Evolutionary conservation across 2,113 vertebrate genomes (phyloP).

Genomic region (Tachysurus vachellii): DNA sequence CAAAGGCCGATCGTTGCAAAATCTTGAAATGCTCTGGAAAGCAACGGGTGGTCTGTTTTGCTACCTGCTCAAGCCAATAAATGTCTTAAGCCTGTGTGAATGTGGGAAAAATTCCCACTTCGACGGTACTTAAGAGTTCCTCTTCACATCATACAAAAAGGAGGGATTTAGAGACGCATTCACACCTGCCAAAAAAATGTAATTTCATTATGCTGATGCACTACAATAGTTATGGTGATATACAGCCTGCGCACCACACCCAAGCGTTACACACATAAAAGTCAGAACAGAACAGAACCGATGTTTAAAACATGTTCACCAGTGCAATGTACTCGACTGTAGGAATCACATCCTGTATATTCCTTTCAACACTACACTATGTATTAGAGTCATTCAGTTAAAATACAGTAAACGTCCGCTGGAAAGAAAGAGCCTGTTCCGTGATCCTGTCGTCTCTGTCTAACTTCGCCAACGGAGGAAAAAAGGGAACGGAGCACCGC

Average conservation of each 20-base stretch:
- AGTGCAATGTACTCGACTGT: constrained; percentile 25
- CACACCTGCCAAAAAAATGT: constrained; percentile 51
- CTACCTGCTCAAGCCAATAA: constrained; percentile 26
- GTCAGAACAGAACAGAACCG: constrained; percentile 72
- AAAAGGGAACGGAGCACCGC: constrained; percentile 58
- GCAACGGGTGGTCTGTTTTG: constrained; percentile 39
- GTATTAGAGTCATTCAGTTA: constrained; percentile 43
- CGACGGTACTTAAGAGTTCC: not conserved
- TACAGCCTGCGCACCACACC: constrained; percentile 51
- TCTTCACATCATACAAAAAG: constrained; percentile 27
- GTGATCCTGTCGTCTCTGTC: constrained; percentile 40
- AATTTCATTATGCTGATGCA: constrained; percentile 45
- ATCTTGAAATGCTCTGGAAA: not conserved
- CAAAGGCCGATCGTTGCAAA: not conserved
- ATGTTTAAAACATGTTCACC: constrained; percentile 58
- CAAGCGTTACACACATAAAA: constrained; percentile 49
- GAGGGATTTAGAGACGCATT: constrained; percentile 53
- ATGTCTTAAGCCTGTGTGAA: not conserved
- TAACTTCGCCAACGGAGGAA: constrained; percentile 51
- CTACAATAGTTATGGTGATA: constrained; percentile 11
- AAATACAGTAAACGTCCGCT: constrained; percentile 28
- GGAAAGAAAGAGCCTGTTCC: constrained; percentile 52
- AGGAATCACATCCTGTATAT: constrained; percentile 42
- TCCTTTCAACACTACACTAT: constrained; percentile 1
- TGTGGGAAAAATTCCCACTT: constrained; percentile 2